Evolutionary conservation across 2,113 vertebrate species (phyloP).

Genomic region (Xiphophorus maculatus): DNA sequence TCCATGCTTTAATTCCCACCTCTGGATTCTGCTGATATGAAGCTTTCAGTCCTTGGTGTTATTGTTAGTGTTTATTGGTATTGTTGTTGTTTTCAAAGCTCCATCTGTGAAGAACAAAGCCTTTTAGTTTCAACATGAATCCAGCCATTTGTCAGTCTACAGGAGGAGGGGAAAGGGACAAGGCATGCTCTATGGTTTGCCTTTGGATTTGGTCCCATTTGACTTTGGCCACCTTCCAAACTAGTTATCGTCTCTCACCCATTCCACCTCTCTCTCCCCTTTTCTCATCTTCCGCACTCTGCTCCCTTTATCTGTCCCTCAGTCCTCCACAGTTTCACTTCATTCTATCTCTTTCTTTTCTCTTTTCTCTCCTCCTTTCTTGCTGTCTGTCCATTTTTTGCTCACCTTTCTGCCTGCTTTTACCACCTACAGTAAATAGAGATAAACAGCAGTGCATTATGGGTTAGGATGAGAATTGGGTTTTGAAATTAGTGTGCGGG

Average conservation of each 20-base stretch:
- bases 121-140: slow-evolving; percentile 79
- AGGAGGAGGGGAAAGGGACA: slow-evolving; percentile 60
- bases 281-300: slow-evolving; percentile 66
- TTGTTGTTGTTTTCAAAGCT: slow-evolving; percentile 79
- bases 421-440: slow-evolving; percentile 25
- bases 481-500: slow-evolving; percentile 29
- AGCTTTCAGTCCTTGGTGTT: slow-evolving; percentile 59
- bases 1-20: slow-evolving; percentile 67
- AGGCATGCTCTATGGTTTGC: slow-evolving; percentile 72
- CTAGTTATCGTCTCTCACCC: slow-evolving; percentile 66
- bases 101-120: slow-evolving; percentile 76
- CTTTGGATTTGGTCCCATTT: slow-evolving; percentile 64
- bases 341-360: slow-evolving; percentile 21
- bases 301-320: slow-evolving; percentile 60
- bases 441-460: slow-evolving; percentile 55
- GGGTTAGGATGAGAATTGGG: slow-evolving; percentile 30
- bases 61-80: slow-evolving; percentile 76
- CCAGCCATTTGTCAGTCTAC: slow-evolving; percentile 69
- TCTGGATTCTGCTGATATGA: slow-evolving; percentile 77
- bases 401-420: slow-evolving; percentile 6
- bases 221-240: slow-evolving; percentile 67
- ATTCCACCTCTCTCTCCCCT: slow-evolving; percentile 60
- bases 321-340: slow-evolving; percentile 46
- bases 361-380: background rate
- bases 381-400: background rate